phyloP scores from a whole-genome alignment of 2,113 vertebrate species.

The Pelmatolapia mariae region DNA sequence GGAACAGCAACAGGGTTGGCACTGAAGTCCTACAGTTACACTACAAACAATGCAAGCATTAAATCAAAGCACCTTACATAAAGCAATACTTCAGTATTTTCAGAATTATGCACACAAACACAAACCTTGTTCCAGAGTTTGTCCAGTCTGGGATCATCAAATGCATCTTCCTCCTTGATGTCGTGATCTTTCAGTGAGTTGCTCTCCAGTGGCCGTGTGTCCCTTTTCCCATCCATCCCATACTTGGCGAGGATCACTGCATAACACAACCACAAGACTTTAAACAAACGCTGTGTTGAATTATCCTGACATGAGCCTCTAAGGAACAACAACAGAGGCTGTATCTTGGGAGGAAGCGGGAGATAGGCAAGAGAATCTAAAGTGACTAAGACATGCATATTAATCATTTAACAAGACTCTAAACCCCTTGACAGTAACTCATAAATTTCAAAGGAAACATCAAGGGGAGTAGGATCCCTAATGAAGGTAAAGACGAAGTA shows the following conservation, averaged over 20 bases:
- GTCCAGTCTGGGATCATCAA: conserved; percentile 89
- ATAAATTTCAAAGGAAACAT: not conserved
- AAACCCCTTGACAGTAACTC: not conserved
- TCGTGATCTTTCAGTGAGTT: conserved; percentile 81
- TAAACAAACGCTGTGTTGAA: not conserved
- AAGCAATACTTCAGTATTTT: not conserved
- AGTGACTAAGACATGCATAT: not conserved
- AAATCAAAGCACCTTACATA: not conserved
- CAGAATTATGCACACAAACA: not conserved
- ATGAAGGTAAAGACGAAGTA: not conserved
- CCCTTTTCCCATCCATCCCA: conserved; percentile 89
- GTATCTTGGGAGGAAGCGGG: not conserved
- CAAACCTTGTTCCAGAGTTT: conserved; percentile 95
- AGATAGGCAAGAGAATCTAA: not conserved
- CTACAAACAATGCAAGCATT: not conserved
- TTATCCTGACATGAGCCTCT: not conserved
- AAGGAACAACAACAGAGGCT: not conserved
- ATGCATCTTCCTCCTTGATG: conserved; percentile 68
- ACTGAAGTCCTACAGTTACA: not conserved
- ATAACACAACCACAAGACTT: not conserved
- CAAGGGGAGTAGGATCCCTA: not conserved
- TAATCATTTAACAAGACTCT: not conserved
- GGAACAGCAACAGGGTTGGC: not conserved
- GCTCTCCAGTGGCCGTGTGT: conserved; percentile 71
- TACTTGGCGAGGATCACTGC: conserved; percentile 92